Base-by-base conservation (phyloP, 2,113 vertebrate species). In the Pimephales promelas region DNA sequence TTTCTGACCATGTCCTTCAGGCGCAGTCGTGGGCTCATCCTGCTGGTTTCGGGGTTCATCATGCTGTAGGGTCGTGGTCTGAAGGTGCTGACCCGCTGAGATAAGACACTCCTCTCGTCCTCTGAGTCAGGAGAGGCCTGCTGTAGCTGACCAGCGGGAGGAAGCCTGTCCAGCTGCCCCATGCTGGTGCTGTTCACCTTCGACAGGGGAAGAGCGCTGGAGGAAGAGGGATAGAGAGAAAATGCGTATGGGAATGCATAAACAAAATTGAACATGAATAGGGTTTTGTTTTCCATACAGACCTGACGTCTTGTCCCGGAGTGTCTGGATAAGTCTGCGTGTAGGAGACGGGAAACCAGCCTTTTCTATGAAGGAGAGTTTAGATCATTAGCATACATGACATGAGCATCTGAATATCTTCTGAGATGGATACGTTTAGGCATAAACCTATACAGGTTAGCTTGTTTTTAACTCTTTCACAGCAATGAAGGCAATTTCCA, bases 321-420 rank as follows among this genome's bases (percentile, higher is more conserved):
- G 85, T 88, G 73, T 87, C 90, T n/a, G 90, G 89, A 20, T 92
- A 88, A 0, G 93, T 90, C 59, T 95, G 94, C 64, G 95, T 96
- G 90, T 96, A 96, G 82, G 95, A 94, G 90, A 95, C 95, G 71
- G 95, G 95, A 89, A 96, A 96, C 95, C 95, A 96, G 89, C 95
- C 95, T 94, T 96, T 96, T 89, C 95, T 96, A 89, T 54, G 26
- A 75, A 62, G 84, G 57, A 88, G 43, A 88, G 78, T 52, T 74
- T 26, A 52, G 24, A 74, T 10, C n/a, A 74, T 74, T 14, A 28
- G 24, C 26, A 31, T 18, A 18, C 18, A 26, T 52, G 28, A 73
- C 6, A 9, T 1, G 13, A 24, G 71, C 1, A 18, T 49, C 6
- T 52, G 16, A 74, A 31, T 20, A 52, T 11, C 72, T 9, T 54